A percentile compares a stretch with the other conserved stretches of the same genome.
Conservation (phyloP, 2,888 invertebrate genomes). For the Coleophora flavipennella region DNA sequence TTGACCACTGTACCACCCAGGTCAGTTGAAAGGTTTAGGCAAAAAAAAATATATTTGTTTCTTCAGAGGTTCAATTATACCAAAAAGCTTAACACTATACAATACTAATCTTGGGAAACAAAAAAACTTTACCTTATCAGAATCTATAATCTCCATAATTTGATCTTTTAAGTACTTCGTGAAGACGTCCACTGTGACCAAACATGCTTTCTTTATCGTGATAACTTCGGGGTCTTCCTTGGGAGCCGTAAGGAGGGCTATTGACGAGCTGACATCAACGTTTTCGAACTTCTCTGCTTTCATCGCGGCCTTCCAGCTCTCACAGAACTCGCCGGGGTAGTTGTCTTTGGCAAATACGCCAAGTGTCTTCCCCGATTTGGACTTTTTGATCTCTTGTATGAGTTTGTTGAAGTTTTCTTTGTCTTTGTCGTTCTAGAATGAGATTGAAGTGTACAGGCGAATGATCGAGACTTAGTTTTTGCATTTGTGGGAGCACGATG, state of each 20-base stretch:
- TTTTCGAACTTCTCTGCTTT: constrained; percentile 86
- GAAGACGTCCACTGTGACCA: constrained; percentile 95
- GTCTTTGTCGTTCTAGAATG: constrained; percentile 87
- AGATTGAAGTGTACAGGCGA: background rate
- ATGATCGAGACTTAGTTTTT: background rate
- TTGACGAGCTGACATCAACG: constrained; percentile 87
- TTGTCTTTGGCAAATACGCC: constrained; percentile 96
- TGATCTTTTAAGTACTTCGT: constrained; percentile 97
- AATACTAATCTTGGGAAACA: background rate
- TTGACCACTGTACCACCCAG: no score
- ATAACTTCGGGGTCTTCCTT: constrained; percentile 95
- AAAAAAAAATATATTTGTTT: no score
- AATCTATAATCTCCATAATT: constrained; percentile 98
- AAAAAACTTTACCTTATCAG: constrained; percentile 81
- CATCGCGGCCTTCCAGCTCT: constrained; percentile 87
- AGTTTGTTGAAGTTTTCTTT: constrained; percentile 88
- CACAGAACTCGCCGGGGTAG: constrained; percentile 94
- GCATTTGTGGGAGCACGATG: no score
- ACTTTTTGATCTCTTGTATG: constrained; percentile 86
- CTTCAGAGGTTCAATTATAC: no score
- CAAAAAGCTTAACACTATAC: background rate
- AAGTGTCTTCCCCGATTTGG: constrained; percentile 89
- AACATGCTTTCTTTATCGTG: constrained; percentile 92
- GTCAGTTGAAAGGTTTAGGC: no score
- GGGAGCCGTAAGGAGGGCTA: constrained; percentile 91